Conservation (phyloP, 1,140 invertebrate genomes). For the Ostrea denselamellosa region DNA sequence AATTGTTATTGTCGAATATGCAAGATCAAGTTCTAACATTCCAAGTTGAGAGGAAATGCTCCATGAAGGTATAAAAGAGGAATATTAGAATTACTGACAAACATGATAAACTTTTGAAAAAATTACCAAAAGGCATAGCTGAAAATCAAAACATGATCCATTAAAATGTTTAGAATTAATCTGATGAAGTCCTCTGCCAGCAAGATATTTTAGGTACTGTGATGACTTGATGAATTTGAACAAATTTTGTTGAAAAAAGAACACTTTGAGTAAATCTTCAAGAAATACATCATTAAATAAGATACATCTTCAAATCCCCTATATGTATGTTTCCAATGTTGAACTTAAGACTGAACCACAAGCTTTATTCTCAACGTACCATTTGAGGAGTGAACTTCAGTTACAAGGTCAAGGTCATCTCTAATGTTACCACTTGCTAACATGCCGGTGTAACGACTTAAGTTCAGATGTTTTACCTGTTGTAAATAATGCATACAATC, state of each 20-base stretch:
- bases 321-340: too few relatives aligned
- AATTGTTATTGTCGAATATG: not conserved
- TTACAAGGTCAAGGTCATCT: conserved; percentile 87
- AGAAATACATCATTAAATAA: too few relatives aligned
- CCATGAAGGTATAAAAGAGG: not conserved
- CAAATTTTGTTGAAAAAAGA: not conserved
- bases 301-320: too few relatives aligned
- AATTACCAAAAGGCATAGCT: conserved; percentile 26
- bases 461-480: conserved; percentile 83
- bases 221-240: not conserved
- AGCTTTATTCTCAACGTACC: conserved; percentile 61
- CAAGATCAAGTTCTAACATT: conserved; percentile 16
- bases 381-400: conserved; percentile 88
- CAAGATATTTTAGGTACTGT: not conserved
- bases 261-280: not conserved
- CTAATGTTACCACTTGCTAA: conserved; percentile 85
- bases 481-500: too few relatives aligned
- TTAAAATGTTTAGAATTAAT: not conserved
- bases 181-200: not conserved
- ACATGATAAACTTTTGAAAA: not conserved
- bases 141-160: not conserved
- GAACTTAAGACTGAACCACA: too few relatives aligned
- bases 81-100: not conserved
- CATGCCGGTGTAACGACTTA: conserved; percentile 87
- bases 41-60: not conserved